Evolutionary conservation across 1,140 invertebrate genomes (phyloP).

Genomic region (Stegodyphus dumicola): DNA sequence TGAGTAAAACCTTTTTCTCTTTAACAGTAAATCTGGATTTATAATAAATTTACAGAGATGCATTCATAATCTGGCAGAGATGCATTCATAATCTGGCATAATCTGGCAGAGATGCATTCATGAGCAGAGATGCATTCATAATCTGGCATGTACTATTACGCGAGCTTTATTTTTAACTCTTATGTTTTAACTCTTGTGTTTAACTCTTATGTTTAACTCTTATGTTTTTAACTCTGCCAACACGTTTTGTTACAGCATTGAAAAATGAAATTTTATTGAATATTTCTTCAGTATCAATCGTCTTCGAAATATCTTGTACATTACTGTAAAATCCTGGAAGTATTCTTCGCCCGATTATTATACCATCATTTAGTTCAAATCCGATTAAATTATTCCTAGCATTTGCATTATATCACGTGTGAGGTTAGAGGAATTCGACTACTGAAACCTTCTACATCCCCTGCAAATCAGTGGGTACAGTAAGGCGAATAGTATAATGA

Average conservation of each 20-base stretch:
- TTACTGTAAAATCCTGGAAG: background rate
- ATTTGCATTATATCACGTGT: too few species aligned
- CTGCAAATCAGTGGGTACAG: background rate
- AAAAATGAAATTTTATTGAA: background rate
- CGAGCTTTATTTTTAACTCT: slow-evolving; percentile 4
- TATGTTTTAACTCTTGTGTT: too few species aligned
- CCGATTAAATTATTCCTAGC: background rate
- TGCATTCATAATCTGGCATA: too few species aligned
- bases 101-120: too few species aligned
- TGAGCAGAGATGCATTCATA: too few species aligned
- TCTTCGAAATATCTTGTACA: background rate
- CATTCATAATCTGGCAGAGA: too few species aligned
- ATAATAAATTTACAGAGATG: too few species aligned
- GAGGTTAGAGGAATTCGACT: background rate
- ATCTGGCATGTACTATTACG: background rate
- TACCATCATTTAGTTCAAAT: background rate
- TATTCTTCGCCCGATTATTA: background rate
- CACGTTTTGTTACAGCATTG: background rate
- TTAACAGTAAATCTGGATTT: too few species aligned
- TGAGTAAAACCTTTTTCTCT: too few species aligned
- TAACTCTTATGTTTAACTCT: slow-evolving; percentile 1
- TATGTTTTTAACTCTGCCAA: background rate
- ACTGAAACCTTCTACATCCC: background rate
- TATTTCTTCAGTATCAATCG: background rate
- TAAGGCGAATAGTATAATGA: background rate